Percentiles rank a stretch among this genome's conserved stretches.
Conservation (phyloP, 2,113 vertebrate species). For the Mus pahari region DNA sequence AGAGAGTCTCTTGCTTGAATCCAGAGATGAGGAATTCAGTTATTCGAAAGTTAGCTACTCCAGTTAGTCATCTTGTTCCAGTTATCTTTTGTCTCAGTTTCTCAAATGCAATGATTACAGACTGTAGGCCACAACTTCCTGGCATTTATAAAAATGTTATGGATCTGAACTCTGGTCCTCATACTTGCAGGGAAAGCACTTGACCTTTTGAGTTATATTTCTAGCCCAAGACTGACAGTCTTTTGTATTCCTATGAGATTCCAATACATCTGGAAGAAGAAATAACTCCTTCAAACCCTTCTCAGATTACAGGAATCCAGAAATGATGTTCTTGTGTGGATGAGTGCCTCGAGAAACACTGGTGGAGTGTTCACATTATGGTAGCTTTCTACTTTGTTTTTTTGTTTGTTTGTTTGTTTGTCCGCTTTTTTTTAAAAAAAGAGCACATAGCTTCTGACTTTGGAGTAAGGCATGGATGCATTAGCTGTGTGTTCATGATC, state of each 20-base stretch:
- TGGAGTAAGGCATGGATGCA: not conserved
- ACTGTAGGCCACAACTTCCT: not conserved
- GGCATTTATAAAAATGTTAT: not conserved
- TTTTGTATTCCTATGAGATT: not conserved
- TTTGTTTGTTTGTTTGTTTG: too few relatives aligned
- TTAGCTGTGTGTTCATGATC: fast-evolving
- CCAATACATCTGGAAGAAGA: not conserved
- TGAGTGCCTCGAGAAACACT: not conserved
- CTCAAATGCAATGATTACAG: not conserved
- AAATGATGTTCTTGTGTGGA: not conserved
- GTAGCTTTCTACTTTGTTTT: not conserved
- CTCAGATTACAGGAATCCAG: not conserved
- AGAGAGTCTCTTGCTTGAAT: not conserved
- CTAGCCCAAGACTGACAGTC: too few relatives aligned
- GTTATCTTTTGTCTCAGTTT: not conserved
- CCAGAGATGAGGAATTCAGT: not conserved
- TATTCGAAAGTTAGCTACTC: not conserved
- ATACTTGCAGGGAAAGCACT: not conserved
- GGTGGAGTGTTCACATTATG: not conserved
- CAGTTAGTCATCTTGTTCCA: not conserved
- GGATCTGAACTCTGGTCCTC: not conserved
- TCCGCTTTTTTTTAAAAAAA: too few relatives aligned
- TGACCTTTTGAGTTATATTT: not conserved
- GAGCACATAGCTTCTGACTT: not conserved
- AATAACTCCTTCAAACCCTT: not conserved